These are phyloP conservation scores for Microtus richardsoni DNA, from an alignment of 2,113 vertebrate genomes.

Conservation along the genomic window DNA sequence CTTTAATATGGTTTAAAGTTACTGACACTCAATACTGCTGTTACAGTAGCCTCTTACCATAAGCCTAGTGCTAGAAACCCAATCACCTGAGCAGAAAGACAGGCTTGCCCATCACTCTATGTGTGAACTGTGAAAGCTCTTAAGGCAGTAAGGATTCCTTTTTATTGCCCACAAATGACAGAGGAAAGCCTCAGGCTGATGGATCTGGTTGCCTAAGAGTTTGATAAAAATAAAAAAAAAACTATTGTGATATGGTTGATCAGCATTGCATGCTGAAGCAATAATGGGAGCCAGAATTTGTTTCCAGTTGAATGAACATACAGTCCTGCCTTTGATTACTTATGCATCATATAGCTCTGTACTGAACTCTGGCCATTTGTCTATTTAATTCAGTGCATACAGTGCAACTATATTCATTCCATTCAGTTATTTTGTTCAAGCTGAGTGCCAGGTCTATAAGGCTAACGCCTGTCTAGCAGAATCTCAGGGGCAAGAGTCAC, in stretches of 20 bases:
- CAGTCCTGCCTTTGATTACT: slow-evolving; percentile 23
- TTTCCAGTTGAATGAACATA: slow-evolving; percentile 46
- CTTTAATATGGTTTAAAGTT: neutral
- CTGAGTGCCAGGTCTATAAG: slow-evolving; percentile 27
- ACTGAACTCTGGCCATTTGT: slow-evolving; percentile 47
- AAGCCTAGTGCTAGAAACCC: neutral
- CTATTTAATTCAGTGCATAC: slow-evolving; percentile 40
- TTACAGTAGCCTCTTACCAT: neutral
- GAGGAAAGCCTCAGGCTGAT: neutral
- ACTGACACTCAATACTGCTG: neutral
- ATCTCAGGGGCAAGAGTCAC: neutral
- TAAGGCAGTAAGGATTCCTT: neutral
- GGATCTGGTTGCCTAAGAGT: slow-evolving; percentile 47
- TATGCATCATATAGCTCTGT: neutral
- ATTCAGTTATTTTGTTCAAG: slow-evolving; percentile 36
- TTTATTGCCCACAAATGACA: slow-evolving; percentile 30
- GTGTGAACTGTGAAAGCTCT: neutral
- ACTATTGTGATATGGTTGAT: neutral
- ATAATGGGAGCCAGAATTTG: slow-evolving; percentile 24
- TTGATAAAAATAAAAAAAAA: slow-evolving; percentile 22
- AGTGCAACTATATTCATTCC: neutral
- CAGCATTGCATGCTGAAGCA: slow-evolving; percentile 45
- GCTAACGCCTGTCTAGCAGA: neutral
- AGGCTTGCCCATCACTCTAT: neutral
- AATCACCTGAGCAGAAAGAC: slow-evolving; percentile 34